A percentile compares a stretch with the other conserved stretches of the same genome.
Evolutionary conservation across 2,797 vertebrate genomes (phyloP).

Genomic region (Loriculus beryllinus): DNA sequence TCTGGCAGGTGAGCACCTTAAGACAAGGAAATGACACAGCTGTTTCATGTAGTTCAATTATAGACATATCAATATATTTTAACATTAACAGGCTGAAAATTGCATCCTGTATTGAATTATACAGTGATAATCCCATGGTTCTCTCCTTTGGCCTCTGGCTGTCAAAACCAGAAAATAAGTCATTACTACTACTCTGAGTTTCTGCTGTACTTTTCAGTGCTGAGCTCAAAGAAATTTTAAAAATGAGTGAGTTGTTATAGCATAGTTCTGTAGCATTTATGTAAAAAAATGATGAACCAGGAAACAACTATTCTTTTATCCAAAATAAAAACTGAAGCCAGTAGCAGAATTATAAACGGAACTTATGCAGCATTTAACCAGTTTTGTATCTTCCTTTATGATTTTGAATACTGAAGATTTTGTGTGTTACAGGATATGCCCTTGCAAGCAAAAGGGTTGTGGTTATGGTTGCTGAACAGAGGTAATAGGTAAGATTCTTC

Average conservation of each 20-base stretch:
- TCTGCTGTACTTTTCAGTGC: not conserved
- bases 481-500: not conserved
- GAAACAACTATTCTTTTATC: not conserved
- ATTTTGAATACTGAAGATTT: not conserved
- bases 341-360: not conserved
- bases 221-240: not conserved
- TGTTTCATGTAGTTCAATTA: not conserved
- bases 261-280: not conserved
- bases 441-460: not conserved
- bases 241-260: not conserved
- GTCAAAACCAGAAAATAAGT: not conserved
- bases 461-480: not conserved
- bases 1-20: conserved; percentile 84
- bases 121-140: not conserved
- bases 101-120: not conserved
- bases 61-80: not conserved
- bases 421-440: not conserved
- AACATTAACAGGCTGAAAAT: not conserved
- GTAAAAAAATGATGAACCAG: not conserved
- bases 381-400: not conserved
- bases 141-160: not conserved
- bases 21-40: not conserved
- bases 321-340: not conserved
- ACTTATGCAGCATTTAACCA: not conserved
- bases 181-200: not conserved